Evolutionary conservation across 2,888 invertebrate genomes (phyloP).

Genomic region (Chloromyia formosa): DNA sequence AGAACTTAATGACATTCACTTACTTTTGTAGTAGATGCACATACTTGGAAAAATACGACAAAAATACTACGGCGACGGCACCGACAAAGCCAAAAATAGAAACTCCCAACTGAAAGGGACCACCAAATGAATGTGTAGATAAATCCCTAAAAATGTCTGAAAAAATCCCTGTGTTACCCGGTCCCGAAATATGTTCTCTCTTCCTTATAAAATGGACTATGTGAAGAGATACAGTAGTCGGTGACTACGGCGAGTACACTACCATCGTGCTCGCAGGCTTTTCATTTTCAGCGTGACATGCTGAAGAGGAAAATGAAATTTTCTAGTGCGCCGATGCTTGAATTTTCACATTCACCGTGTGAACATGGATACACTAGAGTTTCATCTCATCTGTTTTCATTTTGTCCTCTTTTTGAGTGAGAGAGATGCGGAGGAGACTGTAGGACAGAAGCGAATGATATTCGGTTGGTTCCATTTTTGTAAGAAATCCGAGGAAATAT

Average conservation of each 20-base stretch:
- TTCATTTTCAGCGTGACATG: neutral
- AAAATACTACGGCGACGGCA: conserved; percentile 13
- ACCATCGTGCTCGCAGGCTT: neutral
- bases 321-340: conserved; percentile 38
- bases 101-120: conserved; percentile 43
- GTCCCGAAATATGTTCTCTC: conserved; percentile 31
- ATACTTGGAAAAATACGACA: conserved; percentile 24
- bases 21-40: conserved; percentile 8
- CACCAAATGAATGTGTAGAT: neutral
- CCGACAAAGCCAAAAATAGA: conserved; percentile 44
- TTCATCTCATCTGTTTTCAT: conserved; percentile 30
- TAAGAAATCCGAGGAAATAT: too few species aligned
- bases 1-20: conserved; percentile 28
- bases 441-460: neutral
- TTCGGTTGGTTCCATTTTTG: neutral
- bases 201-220: neutral
- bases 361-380: neutral
- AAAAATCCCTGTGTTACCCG: conserved; percentile 38
- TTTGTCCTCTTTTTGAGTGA: conserved; percentile 21
- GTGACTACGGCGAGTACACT: neutral
- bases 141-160: conserved; percentile 22
- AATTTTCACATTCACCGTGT: conserved; percentile 25
- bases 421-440: conserved; percentile 14
- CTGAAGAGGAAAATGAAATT: conserved; percentile 27
- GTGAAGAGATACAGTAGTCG: neutral